Base-by-base conservation (phyloP, 2,113 vertebrate genomes). In the Pseudopodoces humilis region DNA sequence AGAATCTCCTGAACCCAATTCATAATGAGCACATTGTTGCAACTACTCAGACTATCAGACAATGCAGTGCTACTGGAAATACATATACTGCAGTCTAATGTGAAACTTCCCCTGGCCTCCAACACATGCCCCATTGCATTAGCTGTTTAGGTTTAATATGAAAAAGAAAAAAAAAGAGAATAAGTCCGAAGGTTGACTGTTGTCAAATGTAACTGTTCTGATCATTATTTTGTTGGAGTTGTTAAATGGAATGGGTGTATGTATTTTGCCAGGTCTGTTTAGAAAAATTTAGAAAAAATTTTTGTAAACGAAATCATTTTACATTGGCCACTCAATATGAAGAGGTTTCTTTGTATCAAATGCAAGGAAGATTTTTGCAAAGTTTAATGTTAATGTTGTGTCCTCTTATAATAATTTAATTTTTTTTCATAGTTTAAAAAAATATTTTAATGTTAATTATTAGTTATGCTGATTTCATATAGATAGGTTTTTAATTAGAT, bases 51-150 rank as follows among this genome's bases (percentile, higher is more conserved):
- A 98, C 98, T 96, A 98, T 98, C 95, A 95, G 98, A 93, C 98
- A 98, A 59, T 98, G 98, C 97, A 98, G 98, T 79, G 88, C 98
- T 50, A 98, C 98, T 49, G 98, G 98, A 96, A 98, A 98, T 65
- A 98, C 98, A 60, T 98, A 98, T n/a, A 98, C 98, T 71, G 98
- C 98, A 86, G 98, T 98, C 92, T 98, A 98, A 97, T 92, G 90
- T 63, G 78, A 96, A 97, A 97, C 84, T 90, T 92, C 28, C 7
- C 46, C 24, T 72, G n/a, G 30, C 53, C 47, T 71, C 74, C 49
- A 0, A 87, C 55, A 69, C 63, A 31, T 3, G 0, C n/a, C 53
- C 97, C 94, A 92, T 97, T 90, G 88, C 83, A 83, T 97, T 96
- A 96, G 93, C 92, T 95, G 84, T 97, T 95, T 96, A 92, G 91